These are phyloP conservation scores for Hypomesus transpacificus DNA, from an alignment of 2,113 vertebrate genomes.

Conservation along the genomic window DNA sequence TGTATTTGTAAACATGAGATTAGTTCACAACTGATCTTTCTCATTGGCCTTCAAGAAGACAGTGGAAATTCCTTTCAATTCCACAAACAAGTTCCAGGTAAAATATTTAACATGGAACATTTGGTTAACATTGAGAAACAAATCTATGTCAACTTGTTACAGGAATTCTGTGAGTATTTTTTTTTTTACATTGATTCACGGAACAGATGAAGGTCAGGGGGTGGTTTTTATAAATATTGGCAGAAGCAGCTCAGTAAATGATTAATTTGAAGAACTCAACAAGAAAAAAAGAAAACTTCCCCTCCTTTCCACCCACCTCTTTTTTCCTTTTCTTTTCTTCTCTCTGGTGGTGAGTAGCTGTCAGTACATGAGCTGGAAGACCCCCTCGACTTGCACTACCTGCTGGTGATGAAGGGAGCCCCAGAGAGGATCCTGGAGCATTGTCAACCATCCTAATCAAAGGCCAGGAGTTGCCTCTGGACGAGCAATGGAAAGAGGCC, in stretches of 20 bases:
- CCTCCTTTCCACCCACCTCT: not conserved
- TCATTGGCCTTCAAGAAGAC: slow-evolving; percentile 69
- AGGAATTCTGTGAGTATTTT: not conserved
- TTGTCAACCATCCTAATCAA: slow-evolving; percentile 81
- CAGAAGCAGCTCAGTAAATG: too few species aligned
- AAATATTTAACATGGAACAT: not conserved
- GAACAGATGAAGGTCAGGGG: too few species aligned
- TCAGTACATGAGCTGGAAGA: slow-evolving; percentile 81
- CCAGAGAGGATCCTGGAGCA: slow-evolving; percentile 82
- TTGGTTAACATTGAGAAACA: too few species aligned
- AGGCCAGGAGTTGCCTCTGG: slow-evolving; percentile 81
- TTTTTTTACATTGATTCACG: not conserved
- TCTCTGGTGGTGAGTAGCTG: slow-evolving; percentile 55
- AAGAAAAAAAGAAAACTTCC: not conserved
- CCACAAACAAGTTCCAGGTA: slow-evolving; percentile 87
- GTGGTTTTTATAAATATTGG: too few species aligned
- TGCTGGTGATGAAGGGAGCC: slow-evolving; percentile 84
- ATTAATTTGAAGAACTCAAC: too few species aligned
- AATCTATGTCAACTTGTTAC: too few species aligned
- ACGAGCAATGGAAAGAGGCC: slow-evolving; percentile 78
- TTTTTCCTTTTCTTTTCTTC: not conserved
- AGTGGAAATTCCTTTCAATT: slow-evolving; percentile 82
- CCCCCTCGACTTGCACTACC: slow-evolving; percentile 72
- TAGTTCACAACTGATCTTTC: not conserved
- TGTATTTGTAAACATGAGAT: not conserved